Evolutionary conservation across 2,113 vertebrate species (phyloP).

Genomic region (Epinephelus lanceolatus): DNA sequence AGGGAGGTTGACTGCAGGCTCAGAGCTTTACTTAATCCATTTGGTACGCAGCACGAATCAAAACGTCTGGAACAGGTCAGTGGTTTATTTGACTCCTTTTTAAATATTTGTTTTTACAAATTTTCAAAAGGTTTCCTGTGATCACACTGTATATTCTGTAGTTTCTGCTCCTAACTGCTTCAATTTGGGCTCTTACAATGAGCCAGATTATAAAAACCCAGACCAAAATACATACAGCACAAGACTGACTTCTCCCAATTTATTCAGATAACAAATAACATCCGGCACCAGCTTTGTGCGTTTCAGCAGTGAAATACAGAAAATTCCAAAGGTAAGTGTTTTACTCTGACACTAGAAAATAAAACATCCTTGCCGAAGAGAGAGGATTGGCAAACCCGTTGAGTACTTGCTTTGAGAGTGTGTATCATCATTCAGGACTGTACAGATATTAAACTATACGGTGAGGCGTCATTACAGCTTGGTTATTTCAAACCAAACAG

Average conservation of each 20-base stretch:
- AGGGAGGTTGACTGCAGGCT: not conserved
- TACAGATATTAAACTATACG: slow-evolving; percentile 25
- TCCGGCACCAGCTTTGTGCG: slow-evolving; percentile 72
- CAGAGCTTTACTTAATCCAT: not conserved
- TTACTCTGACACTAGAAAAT: slow-evolving; percentile 47
- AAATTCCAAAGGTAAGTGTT: slow-evolving; percentile 7
- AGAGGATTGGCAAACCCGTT: slow-evolving; percentile 29
- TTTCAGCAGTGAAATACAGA: slow-evolving; percentile 71
- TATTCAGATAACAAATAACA: slow-evolving; percentile 72
- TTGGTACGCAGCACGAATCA: not conserved
- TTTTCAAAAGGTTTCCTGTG: not conserved
- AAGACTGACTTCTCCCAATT: slow-evolving; percentile 62
- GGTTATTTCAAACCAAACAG: not conserved
- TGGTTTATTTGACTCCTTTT: not conserved
- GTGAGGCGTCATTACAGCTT: slow-evolving; percentile 20
- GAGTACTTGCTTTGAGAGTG: not conserved
- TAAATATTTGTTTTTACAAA: not conserved
- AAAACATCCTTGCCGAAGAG: slow-evolving; percentile 43
- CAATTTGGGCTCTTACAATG: not conserved
- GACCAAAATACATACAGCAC: slow-evolving; percentile 37
- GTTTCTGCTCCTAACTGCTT: not conserved
- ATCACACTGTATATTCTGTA: not conserved
- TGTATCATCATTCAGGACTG: slow-evolving; percentile 28
- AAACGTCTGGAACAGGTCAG: not conserved
- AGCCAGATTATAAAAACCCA: not conserved